Percentiles rank a stretch among this genome's conserved stretches.
Conservation (phyloP, 2,888 invertebrate genomes). For the Malachius bipustulatus region DNA sequence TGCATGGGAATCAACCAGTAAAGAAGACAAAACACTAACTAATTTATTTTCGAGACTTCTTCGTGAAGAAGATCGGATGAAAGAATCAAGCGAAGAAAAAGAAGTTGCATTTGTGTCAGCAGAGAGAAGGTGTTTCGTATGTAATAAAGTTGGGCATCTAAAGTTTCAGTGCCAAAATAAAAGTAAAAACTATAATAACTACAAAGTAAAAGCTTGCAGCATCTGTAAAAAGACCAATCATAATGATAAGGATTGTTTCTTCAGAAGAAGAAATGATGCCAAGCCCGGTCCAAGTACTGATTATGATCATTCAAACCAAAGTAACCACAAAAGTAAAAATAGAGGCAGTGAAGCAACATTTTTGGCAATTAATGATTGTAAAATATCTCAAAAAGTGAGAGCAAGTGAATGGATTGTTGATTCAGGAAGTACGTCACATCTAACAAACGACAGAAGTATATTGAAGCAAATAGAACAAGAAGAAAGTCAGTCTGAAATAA, state of each 20-base stretch:
- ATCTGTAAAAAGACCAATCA: slow-evolving; percentile 9
- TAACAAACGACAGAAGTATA: slow-evolving; percentile 3
- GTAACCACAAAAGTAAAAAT: not conserved
- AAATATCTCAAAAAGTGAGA: no score
- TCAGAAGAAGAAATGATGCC: no score
- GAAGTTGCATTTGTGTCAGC: not conserved
- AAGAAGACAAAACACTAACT: slow-evolving; percentile 9
- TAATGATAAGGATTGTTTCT: no score
- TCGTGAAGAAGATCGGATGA: slow-evolving; percentile 6
- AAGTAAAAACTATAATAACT: slow-evolving; percentile 3
- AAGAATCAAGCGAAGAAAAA: not conserved
- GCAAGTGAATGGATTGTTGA: slow-evolving; percentile 6
- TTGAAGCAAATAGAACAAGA: slow-evolving; percentile 1
- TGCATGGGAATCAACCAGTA: slow-evolving; percentile 12
- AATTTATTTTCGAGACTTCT: slow-evolving; percentile 10
- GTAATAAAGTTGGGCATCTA: slow-evolving; percentile 1
- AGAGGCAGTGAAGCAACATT: not conserved
- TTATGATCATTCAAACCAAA: no score
- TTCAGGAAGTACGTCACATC: slow-evolving; percentile 3
- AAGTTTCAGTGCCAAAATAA: slow-evolving; percentile 4
- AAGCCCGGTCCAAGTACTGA: no score
- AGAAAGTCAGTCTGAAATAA: slow-evolving; percentile 5
- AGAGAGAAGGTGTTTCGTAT: slow-evolving; percentile 1
- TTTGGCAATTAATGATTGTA: not conserved
- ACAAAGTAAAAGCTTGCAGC: no score